Evolutionary conservation across 2,113 vertebrate species (phyloP).

Genomic region (Sylvietta virens): DNA sequence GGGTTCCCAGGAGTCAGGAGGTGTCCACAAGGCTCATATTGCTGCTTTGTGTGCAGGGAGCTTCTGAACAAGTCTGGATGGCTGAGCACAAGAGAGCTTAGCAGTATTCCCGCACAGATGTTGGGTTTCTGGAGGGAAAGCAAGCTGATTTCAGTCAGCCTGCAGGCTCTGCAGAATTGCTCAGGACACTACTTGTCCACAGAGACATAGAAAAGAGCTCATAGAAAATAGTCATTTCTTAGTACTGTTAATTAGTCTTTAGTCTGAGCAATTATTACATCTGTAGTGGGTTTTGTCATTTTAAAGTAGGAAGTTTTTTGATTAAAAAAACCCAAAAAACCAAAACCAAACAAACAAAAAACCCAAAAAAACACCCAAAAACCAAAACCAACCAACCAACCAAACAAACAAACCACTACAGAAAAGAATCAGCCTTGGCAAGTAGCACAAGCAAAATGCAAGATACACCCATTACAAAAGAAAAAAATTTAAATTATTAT

Average conservation of each 20-base stretch:
- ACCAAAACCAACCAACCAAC: fast-evolving
- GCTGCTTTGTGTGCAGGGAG: background rate
- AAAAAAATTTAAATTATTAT: background rate
- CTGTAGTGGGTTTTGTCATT: background rate
- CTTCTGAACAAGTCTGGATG: background rate
- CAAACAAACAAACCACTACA: background rate
- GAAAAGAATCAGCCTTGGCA: background rate
- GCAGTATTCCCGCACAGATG: background rate
- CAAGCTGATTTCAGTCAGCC: background rate
- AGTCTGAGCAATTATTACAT: background rate
- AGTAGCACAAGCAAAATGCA: background rate
- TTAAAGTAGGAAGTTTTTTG: background rate
- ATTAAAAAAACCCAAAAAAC: background rate
- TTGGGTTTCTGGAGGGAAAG: background rate
- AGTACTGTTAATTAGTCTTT: background rate
- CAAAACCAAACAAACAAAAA: background rate
- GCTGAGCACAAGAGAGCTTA: background rate
- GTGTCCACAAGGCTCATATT: background rate
- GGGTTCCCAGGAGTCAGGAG: background rate
- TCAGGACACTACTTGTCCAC: background rate
- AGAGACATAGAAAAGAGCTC: background rate
- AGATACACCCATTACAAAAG: background rate
- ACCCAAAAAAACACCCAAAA: background rate
- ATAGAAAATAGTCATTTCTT: background rate
- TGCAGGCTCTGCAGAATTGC: fast-evolving